phyloP scores from a whole-genome alignment of 2,113 vertebrate species.

The Eulacestoma nigropectus region DNA sequence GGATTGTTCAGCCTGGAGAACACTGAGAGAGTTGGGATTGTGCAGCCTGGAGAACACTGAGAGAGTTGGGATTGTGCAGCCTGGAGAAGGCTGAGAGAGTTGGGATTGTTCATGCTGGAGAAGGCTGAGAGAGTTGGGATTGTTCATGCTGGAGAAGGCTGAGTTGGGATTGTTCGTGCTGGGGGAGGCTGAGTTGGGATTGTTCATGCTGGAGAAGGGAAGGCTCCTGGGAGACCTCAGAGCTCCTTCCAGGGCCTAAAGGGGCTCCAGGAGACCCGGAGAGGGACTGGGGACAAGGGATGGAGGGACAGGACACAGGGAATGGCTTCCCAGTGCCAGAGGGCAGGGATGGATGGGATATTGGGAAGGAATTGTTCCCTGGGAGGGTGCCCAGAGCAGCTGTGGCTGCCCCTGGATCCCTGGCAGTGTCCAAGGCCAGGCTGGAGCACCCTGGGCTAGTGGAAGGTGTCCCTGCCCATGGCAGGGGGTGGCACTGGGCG shows the following conservation, averaged over 20 bases:
- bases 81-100: neutral
- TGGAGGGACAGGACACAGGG: neutral
- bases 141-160: neutral
- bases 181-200: neutral
- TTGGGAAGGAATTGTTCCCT: neutral
- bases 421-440: neutral
- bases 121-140: neutral
- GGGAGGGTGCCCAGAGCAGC: neutral
- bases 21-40: no score
- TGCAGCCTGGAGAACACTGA: neutral
- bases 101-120: neutral
- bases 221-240: neutral
- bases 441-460: rapidly evolving
- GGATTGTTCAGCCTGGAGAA: no score
- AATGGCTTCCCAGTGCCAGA: neutral
- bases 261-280: neutral
- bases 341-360: rapidly evolving
- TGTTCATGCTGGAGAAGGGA: neutral
- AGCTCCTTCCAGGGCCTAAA: neutral
- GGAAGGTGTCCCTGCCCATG: neutral
- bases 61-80: neutral
- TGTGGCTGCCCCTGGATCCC: neutral
- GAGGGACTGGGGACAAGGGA: rapidly evolving
- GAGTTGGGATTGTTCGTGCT: neutral
- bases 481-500: neutral